A percentile compares a stretch with the other conserved stretches of the same genome.
Evolutionary conservation across 92 coral and sea anemone species (phyloP).

Genomic region (Muricea muricata): DNA sequence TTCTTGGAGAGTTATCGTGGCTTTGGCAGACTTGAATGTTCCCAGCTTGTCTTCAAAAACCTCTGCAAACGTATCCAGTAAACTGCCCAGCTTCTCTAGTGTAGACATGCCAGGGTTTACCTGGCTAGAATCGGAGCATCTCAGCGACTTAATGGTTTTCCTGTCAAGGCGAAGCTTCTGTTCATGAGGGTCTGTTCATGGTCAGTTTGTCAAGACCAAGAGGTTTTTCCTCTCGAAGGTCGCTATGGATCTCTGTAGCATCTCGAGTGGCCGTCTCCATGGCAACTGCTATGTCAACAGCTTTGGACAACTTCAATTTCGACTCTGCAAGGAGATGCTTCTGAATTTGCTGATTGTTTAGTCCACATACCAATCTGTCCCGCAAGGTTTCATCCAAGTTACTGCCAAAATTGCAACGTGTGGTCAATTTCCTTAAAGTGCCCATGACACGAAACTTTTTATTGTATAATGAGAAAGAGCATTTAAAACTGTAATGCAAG

Average conservation of each 20-base stretch:
- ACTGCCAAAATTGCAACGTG: no score
- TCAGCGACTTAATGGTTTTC: neutral
- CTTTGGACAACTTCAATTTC: neutral
- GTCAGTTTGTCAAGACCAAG: no score
- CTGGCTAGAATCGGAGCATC: neutral
- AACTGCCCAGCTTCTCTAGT: constrained; percentile 35
- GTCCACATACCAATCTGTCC: neutral
- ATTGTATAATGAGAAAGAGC: no score
- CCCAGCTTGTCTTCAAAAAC: constrained; percentile 48
- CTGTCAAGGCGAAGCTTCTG: neutral
- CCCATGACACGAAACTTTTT: no score
- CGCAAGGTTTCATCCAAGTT: neutral
- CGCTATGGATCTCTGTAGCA: no score
- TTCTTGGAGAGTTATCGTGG: constrained; percentile 3
- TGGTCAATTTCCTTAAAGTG: no score
- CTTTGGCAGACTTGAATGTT: constrained; percentile 43
- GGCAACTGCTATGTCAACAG: neutral
- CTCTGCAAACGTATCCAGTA: constrained; percentile 46
- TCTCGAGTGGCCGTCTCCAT: no score
- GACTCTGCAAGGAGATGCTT: neutral
- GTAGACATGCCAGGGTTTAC: constrained; percentile 31
- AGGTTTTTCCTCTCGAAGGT: no score
- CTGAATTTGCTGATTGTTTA: neutral
- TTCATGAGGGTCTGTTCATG: no score
- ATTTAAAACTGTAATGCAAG: no score